Conservation (phyloP, 2,797 vertebrate species). For the Notolepis coatsorum region DNA sequence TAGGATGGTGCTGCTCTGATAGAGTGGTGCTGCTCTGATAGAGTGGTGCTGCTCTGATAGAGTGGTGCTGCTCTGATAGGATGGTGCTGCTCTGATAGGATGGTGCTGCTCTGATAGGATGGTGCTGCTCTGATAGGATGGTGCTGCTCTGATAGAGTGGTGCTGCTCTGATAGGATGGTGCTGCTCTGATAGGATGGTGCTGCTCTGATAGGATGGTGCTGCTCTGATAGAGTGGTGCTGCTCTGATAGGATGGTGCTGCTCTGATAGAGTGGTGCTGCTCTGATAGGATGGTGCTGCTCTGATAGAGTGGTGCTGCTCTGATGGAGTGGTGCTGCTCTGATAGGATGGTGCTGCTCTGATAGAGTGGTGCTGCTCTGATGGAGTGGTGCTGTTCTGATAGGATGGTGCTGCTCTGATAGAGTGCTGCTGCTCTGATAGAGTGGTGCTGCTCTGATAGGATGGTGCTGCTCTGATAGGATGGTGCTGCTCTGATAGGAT, state of each 20-base stretch:
- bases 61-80: constrained; percentile 38
- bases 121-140: too few species aligned
- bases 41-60: too few species aligned
- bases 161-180: constrained; percentile 39
- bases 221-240: constrained; percentile 35
- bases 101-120: constrained; percentile 37
- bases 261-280: constrained; percentile 42
- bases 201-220: constrained; percentile 38
- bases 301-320: too few species aligned
- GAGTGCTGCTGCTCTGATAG: too few species aligned
- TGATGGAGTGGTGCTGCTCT: constrained; percentile 35
- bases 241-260: constrained; percentile 32
- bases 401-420: constrained; percentile 39
- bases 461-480: too few species aligned
- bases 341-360: too few species aligned
- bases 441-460: constrained; percentile 38
- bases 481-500: constrained; percentile 37
- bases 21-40: constrained; percentile 39
- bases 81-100: too few species aligned
- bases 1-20: too few species aligned
- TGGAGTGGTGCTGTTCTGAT: too few species aligned
- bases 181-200: constrained; percentile 35
- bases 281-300: constrained; percentile 36
- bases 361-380: constrained; percentile 37
- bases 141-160: constrained; percentile 33